These are phyloP conservation scores for Caenorhabditis drosophilae DNA, from an alignment of 2,888 invertebrate species.

Conservation along the genomic window DNA sequence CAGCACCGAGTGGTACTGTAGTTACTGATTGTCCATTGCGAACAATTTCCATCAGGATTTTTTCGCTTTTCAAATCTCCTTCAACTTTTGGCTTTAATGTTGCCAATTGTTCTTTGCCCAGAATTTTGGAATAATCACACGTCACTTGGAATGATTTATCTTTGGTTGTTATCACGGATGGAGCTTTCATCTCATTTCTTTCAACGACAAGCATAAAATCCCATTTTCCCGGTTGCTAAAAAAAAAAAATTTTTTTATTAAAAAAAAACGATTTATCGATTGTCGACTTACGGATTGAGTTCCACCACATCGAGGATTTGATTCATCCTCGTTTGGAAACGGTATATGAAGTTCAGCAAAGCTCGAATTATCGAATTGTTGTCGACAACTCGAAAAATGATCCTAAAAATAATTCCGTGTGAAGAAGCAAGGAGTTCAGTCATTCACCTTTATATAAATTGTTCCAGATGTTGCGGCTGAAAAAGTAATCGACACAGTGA, in stretches of 20 bases:
- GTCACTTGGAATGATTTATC: conserved; percentile 68
- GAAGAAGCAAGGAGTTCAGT: neutral
- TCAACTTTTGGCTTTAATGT: conserved; percentile 30
- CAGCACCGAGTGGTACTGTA: conserved; percentile 60
- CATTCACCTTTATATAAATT: conserved; percentile 59
- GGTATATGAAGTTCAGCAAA: conserved; percentile 60
- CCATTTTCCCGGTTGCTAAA: conserved; percentile 59
- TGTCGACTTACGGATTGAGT: conserved; percentile 43
- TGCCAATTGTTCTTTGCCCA: conserved; percentile 35
- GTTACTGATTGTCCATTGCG: conserved; percentile 57
- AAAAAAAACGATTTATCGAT: neutral
- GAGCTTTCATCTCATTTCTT: conserved; percentile 58
- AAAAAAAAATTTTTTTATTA: neutral
- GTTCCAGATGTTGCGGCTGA: conserved; percentile 57
- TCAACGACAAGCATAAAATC: conserved; percentile 66
- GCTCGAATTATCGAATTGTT: conserved; percentile 35
- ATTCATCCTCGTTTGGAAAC: conserved; percentile 55
- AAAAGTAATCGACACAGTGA: conserved; percentile 56
- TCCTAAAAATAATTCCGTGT: conserved; percentile 19
- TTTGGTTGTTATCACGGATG: conserved; percentile 62
- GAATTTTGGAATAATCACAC: conserved; percentile 63
- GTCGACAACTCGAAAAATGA: conserved; percentile 45
- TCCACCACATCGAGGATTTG: conserved; percentile 61
- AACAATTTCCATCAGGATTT: conserved; percentile 62
- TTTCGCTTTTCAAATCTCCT: conserved; percentile 41